Evolutionary conservation across 2,797 vertebrate genomes (phyloP).

Genomic region (Peromyscus eremicus): DNA sequence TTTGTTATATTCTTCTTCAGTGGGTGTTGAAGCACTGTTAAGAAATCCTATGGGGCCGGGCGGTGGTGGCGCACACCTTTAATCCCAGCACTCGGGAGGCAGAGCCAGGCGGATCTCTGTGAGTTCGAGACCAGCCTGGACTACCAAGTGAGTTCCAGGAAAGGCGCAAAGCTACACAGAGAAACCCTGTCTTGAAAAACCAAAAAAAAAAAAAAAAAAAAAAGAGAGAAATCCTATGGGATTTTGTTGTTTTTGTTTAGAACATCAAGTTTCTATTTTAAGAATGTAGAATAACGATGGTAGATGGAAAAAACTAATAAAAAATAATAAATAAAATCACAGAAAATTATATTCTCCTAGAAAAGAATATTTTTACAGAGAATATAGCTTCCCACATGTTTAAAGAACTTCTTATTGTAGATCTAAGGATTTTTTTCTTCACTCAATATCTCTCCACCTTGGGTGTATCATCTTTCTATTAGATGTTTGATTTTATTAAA

Average conservation of each 20-base stretch:
- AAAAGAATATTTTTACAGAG: not conserved
- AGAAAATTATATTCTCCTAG: not conserved
- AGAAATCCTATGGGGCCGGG: not conserved
- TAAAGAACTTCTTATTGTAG: not conserved
- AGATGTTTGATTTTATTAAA: not conserved
- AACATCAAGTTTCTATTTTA: not conserved
- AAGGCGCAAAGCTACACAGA: no score
- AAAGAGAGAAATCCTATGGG: not conserved
- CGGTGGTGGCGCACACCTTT: no score
- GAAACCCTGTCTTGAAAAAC: no score
- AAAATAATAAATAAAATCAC: not conserved
- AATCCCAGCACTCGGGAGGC: no score
- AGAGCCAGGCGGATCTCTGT: no score
- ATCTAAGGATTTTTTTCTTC: not conserved
- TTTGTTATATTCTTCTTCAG: not conserved
- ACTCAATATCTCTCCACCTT: not conserved
- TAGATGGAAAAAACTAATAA: not conserved
- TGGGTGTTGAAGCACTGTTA: not conserved
- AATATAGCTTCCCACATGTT: not conserved
- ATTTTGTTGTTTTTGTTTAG: not conserved
- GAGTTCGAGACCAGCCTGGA: no score
- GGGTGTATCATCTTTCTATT: not conserved
- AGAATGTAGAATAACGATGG: not conserved
- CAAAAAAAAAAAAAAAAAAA: no score
- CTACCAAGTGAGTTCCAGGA: no score